Evolutionary conservation across 2,888 invertebrate genomes (phyloP).

Genomic region (Opisthograptis luteolata): DNA sequence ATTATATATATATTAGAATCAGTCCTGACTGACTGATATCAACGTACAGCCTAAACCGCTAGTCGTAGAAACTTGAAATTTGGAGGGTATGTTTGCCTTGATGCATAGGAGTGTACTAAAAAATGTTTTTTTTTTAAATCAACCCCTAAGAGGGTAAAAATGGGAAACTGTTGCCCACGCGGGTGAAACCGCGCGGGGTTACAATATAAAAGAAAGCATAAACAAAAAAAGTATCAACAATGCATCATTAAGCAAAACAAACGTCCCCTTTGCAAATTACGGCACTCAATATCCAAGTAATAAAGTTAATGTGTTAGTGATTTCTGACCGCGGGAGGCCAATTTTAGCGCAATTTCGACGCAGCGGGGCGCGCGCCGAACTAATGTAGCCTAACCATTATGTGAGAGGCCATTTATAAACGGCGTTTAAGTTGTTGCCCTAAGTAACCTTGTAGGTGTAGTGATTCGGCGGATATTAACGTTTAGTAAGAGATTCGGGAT

Average conservation of each 20-base stretch:
- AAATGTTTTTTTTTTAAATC: too few relatives aligned
- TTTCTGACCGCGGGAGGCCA: conserved; percentile 63
- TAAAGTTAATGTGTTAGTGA: conserved; percentile 69
- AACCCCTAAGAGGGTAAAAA: too few relatives aligned
- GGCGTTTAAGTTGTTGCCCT: conserved; percentile 26
- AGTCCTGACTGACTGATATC: too few relatives aligned
- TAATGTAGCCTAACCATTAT: conserved; percentile 55
- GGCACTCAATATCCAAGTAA: conserved; percentile 56
- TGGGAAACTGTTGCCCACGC: too few relatives aligned
- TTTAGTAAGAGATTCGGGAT: too few relatives aligned
- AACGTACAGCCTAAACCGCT: too few relatives aligned
- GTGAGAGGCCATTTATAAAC: conserved; percentile 31
- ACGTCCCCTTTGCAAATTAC: conserved; percentile 61
- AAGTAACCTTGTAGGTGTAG: conserved; percentile 11
- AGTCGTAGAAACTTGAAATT: too few relatives aligned
- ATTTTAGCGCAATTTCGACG: conserved; percentile 61
- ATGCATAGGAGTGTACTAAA: too few relatives aligned
- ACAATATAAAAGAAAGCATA: neutral
- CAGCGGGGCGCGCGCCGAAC: conserved; percentile 53
- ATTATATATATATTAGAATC: too few relatives aligned
- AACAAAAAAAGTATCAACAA: conserved; percentile 11
- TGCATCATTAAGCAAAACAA: conserved; percentile 35
- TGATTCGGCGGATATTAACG: too few relatives aligned
- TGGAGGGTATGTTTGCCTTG: too few relatives aligned
- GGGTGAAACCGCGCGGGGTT: too few relatives aligned